Base-by-base conservation (phyloP, 2,797 vertebrate species). In the Platyrinchus mystaceus region DNA sequence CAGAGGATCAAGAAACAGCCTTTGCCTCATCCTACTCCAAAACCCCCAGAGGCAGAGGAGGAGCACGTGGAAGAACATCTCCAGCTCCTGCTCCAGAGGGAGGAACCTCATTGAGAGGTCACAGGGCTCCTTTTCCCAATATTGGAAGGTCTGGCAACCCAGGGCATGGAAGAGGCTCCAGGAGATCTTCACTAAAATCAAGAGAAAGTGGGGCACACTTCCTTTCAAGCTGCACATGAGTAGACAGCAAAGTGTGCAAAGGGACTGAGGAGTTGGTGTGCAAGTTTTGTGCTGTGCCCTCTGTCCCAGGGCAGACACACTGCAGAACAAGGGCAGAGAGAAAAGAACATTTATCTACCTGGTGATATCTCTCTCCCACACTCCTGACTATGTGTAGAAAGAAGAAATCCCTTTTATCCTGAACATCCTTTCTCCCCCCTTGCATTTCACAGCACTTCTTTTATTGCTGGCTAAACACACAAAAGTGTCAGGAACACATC, bases 1-100 rank as follows among this genome's bases (percentile, higher is more conserved):
- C 12, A 69, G 22, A 39, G 60, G 44, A 58, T 37, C 49, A 86
- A 16, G 18, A 63, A 68, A 22, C 1, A 68, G 44, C 28, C 56
- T 91, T 70, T 77, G 58, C 39, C 66, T 84, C 53, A 1, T 30
- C 67, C 55, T 23, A 26, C 4, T 37, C n/a, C 41, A 19, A 37
- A 79, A 53, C 28, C 17, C n/a, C 21, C 14, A 24, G 20, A 30
- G 43, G 36, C 55, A 49, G 27, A 58, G 66, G 6, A 76, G 53
- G 34, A 56, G 22, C 10, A 30, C 22, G 7, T 0, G 37, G 50
- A 46, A 30, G 24, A 55, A n/a, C 7, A 7, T 3, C 17, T 0
- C 30, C 69, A 76, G 50, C 27, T 43, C 24, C 62, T 21, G 52
- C 58, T 90, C 28, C 63, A 37, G 50, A 23, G 55, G 43, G n/a